These are phyloP conservation scores for Drosophila melanocephala DNA, from an alignment of 2,888 invertebrate genomes.

Conservation along the genomic window DNA sequence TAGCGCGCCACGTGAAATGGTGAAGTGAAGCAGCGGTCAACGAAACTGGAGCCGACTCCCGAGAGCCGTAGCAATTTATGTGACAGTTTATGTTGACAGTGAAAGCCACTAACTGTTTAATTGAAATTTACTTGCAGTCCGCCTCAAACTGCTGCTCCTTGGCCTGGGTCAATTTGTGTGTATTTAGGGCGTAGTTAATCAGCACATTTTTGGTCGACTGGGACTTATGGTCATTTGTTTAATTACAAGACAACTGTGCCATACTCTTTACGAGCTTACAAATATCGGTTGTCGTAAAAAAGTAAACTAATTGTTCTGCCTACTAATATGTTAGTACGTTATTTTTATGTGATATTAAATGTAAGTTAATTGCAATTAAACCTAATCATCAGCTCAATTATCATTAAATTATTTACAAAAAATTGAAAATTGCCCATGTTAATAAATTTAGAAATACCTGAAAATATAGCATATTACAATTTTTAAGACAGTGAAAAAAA, in stretches of 20 bases:
- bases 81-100: slow-evolving; percentile 66
- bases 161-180: slow-evolving; percentile 8
- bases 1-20: slow-evolving; percentile 37
- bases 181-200: slow-evolving; percentile 12
- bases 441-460: neutral
- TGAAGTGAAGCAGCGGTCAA: slow-evolving; percentile 22
- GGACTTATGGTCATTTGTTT: neutral
- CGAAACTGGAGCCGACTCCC: slow-evolving; percentile 3
- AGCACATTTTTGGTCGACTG: slow-evolving; percentile 1
- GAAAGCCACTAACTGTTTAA: slow-evolving; percentile 72
- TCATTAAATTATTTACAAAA: neutral
- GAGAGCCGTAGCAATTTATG: slow-evolving; percentile 52
- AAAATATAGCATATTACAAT: neutral
- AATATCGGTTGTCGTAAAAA: neutral
- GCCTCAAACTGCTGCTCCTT: neutral
- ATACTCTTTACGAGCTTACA: neutral
- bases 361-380: neutral
- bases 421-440: neutral
- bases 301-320: neutral
- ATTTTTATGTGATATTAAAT: neutral
- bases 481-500: neutral
- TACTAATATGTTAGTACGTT: neutral
- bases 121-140: slow-evolving; percentile 61
- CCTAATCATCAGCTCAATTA: neutral
- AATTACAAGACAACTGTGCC: neutral